Base-by-base conservation (phyloP, 2,888 invertebrate species). In the Nymphalis polychloros region DNA sequence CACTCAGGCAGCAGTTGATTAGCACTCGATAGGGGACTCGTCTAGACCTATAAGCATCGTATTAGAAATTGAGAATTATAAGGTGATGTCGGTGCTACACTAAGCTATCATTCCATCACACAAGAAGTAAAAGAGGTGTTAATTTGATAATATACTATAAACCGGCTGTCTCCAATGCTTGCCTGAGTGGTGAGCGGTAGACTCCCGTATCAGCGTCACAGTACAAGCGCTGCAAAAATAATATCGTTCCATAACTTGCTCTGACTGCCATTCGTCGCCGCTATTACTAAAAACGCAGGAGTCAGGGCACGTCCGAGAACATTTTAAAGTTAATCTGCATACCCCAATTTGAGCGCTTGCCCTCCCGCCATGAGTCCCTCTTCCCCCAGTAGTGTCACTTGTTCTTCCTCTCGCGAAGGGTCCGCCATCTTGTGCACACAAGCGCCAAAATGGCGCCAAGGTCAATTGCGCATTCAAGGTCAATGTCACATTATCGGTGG, bases 331-430 rank as follows among this genome's bases (percentile, higher is more conserved):
- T 82, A 85, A 84, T 83, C 82, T 77, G 84, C 95, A 97, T 97
- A 98, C 98, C 98, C 98, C 93, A 98, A 95, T 94, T 98, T 98
- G 91, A 98, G 96, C 93, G 98, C 97, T 94, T 98, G 98, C 93
- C 98, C 98, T 92, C 97, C 97, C 87, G 97, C 97, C 91, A 97
- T 95, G 88, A 97, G 96, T 86, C 96, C 97, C 94, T 98, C 98
- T 93, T 98, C 98, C 91, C 98, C 98, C 88, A 99, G 96, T 87
- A 99, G 95, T 82, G 98, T 98, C 86, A 98, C 97, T 93, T 97
- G 98, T 93, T 98, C 97, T 94, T 98, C 97, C 93, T 98, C 98
- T 85, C 97, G 96, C 90, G 97, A 96, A 88, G 98, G 97, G 93
- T 98, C 98, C 93, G 98, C 98, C 97, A 98, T 98, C 97, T 98